Percentiles rank a stretch among this genome's conserved stretches.
These are phyloP conservation scores for Myotis findleyi DNA, from an alignment of 2,797 vertebrate species.

Conservation along the genomic window DNA sequence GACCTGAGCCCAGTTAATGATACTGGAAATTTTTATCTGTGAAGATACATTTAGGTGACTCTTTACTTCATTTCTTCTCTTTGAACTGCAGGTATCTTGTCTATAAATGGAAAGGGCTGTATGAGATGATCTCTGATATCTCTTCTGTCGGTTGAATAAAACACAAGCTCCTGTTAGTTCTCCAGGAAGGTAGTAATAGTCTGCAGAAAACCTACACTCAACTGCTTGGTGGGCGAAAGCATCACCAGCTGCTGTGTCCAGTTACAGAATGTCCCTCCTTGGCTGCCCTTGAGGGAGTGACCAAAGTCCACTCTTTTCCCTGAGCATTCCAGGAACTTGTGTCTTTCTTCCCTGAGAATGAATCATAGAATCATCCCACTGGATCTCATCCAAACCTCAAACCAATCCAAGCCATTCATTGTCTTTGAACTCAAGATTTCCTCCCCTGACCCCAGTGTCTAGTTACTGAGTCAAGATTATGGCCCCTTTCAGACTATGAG, in stretches of 20 bases:
- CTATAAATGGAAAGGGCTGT: not conserved
- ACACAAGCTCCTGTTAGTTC: not conserved
- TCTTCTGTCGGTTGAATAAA: not conserved
- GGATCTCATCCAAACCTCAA: constrained; percentile 69
- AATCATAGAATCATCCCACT: not conserved
- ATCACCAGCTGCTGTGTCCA: too few species aligned
- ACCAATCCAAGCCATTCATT: constrained; percentile 5
- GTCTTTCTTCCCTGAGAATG: constrained; percentile 63
- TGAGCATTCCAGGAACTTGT: constrained; percentile 23
- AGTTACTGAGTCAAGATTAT: constrained; percentile 30
- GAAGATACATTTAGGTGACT: not conserved
- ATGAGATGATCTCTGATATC: not conserved
- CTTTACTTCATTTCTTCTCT: not conserved
- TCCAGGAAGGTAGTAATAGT: not conserved
- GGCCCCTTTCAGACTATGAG: not conserved
- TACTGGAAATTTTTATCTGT: not conserved
- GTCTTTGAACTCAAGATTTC: constrained; percentile 64
- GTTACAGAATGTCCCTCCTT: not conserved
- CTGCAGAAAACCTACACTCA: not conserved
- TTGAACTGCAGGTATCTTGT: not conserved
- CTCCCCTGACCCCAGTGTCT: not conserved
- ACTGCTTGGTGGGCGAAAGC: not conserved
- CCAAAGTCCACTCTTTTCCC: not conserved
- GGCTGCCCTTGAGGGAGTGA: not conserved
- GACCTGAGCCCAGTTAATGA: not conserved